Percentiles rank a stretch among this genome's conserved stretches.
Evolutionary conservation across 2,113 vertebrate species (phyloP).

Genomic region (Grammomys surdaster): DNA sequence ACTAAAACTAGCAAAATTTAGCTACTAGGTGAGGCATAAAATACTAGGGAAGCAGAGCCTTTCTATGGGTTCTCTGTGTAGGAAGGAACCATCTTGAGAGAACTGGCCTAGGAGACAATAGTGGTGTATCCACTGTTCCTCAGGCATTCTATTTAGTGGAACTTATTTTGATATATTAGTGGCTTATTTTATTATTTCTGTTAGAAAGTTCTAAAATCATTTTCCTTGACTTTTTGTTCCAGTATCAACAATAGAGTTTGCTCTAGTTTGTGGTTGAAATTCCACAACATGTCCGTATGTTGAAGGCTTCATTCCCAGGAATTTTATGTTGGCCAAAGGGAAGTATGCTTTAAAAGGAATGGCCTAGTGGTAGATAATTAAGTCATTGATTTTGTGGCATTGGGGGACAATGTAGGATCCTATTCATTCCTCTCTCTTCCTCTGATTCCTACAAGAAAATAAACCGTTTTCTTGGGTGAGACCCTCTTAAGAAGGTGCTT

Average conservation of each 20-base stretch:
- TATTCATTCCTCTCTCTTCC: not conserved
- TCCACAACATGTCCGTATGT: not conserved
- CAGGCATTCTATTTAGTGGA: not conserved
- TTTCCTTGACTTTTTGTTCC: not conserved
- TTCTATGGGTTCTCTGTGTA: not conserved
- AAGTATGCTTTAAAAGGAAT: too few relatives aligned
- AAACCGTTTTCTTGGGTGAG: not conserved
- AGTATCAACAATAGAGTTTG: not conserved
- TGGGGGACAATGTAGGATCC: not conserved
- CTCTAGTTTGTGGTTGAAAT: not conserved
- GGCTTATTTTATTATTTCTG: too few relatives aligned
- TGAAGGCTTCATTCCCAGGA: too few relatives aligned
- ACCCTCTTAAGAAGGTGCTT: not conserved
- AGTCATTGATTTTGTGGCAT: not conserved
- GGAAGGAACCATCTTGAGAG: not conserved
- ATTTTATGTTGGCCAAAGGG: too few relatives aligned
- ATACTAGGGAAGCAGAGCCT: not conserved
- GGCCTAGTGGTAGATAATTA: too few relatives aligned
- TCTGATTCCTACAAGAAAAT: not conserved
- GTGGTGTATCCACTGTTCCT: too few relatives aligned
- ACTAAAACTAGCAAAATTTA: not conserved
- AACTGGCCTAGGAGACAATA: too few relatives aligned
- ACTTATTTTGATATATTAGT: not conserved
- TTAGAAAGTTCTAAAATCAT: not conserved
- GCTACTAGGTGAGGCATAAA: not conserved